Base-by-base conservation (phyloP, 2,888 invertebrate genomes). In the Mesoligia furuncula region DNA sequence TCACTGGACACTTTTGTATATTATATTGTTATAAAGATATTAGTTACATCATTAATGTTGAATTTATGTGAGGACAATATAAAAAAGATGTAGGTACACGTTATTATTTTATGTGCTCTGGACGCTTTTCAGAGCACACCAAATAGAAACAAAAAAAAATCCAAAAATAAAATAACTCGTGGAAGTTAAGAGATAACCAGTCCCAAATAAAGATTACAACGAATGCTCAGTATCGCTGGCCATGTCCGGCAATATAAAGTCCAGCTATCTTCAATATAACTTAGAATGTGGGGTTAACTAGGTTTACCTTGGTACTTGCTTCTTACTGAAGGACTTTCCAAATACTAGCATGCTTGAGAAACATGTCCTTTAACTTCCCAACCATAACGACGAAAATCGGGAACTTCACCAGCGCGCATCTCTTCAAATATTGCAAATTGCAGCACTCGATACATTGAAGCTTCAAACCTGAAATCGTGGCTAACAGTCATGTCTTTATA, bases 321-420 rank as follows among this genome's bases (percentile, higher is more conserved):
- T 39, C n/a, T 24, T 39, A 39, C 4, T 8, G 20, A 8, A 13
- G 39, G 8, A 59, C 7, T 81, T 81, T 48, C 6, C 24, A 74
- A 64, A 80, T 2, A 81, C 36, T n/a, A 57, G 20, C 45, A 62
- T 17, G 9, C 31, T 64, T 27, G 31, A 64, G 31, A 48, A 66
- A 5, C 36, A 13, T 13, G 27, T 39, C n/a, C 24, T 57, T 31
- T 48, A 57, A 57, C 48, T 77, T 48, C 7, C 11, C 9, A 57
- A 51, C 5, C 9, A 1, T 68, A 39, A 61, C 27, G 62, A 76
- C 11, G 77, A 68, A 83, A 66, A 76, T 82, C 68, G 36, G 13
- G 6, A 27, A 79, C 77, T 83, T 68, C 0, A 15, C 45, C 48
- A 9, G 11, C 20, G 13, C 24, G 48, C 31, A 27, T 27, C 39